Evolutionary conservation across 2,888 invertebrate genomes (phyloP), one percentile per base, ranked within the genome.

Genomic region (Abrostola tripartita): DNA sequence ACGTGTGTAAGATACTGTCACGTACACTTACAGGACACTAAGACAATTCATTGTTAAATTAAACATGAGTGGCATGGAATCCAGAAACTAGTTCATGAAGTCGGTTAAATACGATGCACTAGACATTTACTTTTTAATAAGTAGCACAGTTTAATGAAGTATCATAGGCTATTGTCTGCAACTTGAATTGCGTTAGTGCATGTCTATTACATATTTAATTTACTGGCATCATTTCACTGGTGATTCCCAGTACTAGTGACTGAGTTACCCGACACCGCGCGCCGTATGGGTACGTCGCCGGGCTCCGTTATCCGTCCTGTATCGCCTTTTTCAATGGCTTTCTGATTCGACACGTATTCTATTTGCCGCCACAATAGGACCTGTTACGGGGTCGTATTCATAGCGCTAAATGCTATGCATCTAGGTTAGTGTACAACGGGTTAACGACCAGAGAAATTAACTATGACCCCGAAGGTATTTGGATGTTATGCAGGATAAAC

Each of bases 281-380:
- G 82, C 81, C 79, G 80, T 81, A 76, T 74, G 73, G 68, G 65
- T 51, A 49, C 74, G 79, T 75, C 79, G 72, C 61, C 73, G 50
- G 35, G 72, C 71, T 73, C 94, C 94, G 94, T 93, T 94, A 94
- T 55, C 71, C 77, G 94, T 83, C 91, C 94, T 77, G 90, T 90
- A 92, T 94, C 88, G 85, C 93, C 94, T 90, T 93, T 90, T 93
- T 88, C 85, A 91, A 90, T 81, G 81, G 84, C 84, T 89, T 90
- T 89, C 90, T 85, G 89, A 94, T 94, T 94, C 91, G 94, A 90
- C 91, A 93, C 93, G 92, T 91, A 90, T 88, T 87, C 87, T 85
- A 88, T 89, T 85, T 85, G 85, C 73, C 69, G 69, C 83, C 81
- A 92, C 93, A 93, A 92, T 92, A 86, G 91, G 87, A 88, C 87